Evolutionary conservation across 2,113 vertebrate genomes (phyloP).

Genomic region (Epinephelus cyanopodus): DNA sequence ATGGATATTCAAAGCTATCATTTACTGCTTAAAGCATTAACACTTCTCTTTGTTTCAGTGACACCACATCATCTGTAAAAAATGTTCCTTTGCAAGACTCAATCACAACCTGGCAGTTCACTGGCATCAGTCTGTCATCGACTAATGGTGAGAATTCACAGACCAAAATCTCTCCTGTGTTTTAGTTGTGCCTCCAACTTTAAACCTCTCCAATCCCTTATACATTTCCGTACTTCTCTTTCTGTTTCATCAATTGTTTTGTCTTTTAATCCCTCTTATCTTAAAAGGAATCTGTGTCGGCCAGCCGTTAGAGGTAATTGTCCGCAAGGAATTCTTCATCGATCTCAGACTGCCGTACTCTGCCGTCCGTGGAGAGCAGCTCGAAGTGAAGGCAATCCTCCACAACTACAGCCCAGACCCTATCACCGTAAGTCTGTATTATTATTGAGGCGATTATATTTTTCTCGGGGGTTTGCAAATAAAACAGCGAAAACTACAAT

Average conservation of each 20-base stretch:
- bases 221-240: background rate
- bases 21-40: too few relatives aligned
- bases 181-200: background rate
- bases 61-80: background rate
- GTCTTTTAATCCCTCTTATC: background rate
- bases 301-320: slow-evolving; percentile 86
- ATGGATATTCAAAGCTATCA: background rate
- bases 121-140: slow-evolving; percentile 89
- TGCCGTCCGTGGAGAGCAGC: slow-evolving; percentile 81
- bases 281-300: slow-evolving; percentile 90
- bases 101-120: slow-evolving; percentile 93
- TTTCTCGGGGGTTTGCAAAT: too few relatives aligned
- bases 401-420: slow-evolving; percentile 67
- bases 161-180: background rate
- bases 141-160: slow-evolving; percentile 63
- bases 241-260: background rate
- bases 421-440: slow-evolving; percentile 69
- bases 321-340: slow-evolving; percentile 89
- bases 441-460: too few relatives aligned
- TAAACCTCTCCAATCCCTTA: too few relatives aligned
- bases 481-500: too few relatives aligned
- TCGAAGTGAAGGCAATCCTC: slow-evolving; percentile 84
- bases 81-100: slow-evolving; percentile 85
- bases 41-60: slow-evolving; percentile 46
- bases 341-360: slow-evolving; percentile 84